Evolutionary conservation across 2,888 invertebrate species (phyloP), one percentile per base, ranked within the genome.

Genomic region (Malacosoma neustria): DNA sequence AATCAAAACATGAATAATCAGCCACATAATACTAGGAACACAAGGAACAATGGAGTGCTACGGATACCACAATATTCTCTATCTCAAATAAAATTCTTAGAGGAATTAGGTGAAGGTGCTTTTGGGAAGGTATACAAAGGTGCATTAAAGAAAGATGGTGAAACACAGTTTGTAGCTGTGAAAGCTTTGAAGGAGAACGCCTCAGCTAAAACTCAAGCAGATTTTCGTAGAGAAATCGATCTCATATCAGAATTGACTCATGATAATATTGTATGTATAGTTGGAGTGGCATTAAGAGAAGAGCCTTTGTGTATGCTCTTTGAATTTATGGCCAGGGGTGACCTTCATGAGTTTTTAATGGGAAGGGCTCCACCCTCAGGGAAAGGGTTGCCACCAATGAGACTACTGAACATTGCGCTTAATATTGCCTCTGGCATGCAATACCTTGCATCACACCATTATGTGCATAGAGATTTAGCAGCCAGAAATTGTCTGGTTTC

Each of bases 81-180:
- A 41, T 91, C 93, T 41, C 93, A 95, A 70, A 93, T 96, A 0
- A 89, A 92, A 47, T 95, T 97, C 65, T 87, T 96, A 33, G 95
- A 97, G 67, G 96, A 97, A 72, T 81, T 98, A 15, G 98, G 98
- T 13, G 97, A 98, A 81, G 98, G 99, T 7, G 97, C 97, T 15
- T 99, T 98, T 72, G 98, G 98, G 74, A 97, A 96, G 87, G 98
- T 98, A 0, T 99, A 96, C 72, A 97, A 97, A 79, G 98, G 98
- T 1, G 96, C 97, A 67, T 82, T 98, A 37, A 88, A 89, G n/a
- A 89, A 88, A 57, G 87, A 88, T 43, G 88, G 88, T 33, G 91
- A 91, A 14, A 90, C 91, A 39, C 90, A 91, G 42, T 93, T 92
- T 72, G 96, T 98, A 0, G 97, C 97, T 11, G 94, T 98, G 1